Evolutionary conservation across 2,888 invertebrate species (phyloP).

Genomic region (Pelosia muscerda): DNA sequence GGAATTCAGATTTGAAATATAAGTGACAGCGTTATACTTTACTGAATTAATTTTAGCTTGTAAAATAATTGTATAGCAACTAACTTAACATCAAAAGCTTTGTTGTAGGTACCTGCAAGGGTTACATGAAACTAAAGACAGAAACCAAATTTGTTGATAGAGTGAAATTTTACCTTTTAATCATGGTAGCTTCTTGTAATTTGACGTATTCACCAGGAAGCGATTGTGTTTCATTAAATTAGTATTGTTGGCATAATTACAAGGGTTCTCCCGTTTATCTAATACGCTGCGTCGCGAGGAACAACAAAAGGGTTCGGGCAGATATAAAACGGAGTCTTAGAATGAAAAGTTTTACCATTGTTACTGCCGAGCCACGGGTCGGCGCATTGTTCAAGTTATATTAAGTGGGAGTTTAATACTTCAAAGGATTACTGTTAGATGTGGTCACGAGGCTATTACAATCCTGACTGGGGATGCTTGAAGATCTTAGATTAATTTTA

Average conservation of each 20-base stretch:
- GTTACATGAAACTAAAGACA: slow-evolving; percentile 16
- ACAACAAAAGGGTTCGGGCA: slow-evolving; percentile 71
- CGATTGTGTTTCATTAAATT: slow-evolving; percentile 61
- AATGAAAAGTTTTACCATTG: slow-evolving; percentile 81
- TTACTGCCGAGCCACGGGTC: slow-evolving; percentile 75
- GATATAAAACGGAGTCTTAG: slow-evolving; percentile 79
- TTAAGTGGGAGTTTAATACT: slow-evolving; percentile 81
- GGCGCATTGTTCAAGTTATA: slow-evolving; percentile 82
- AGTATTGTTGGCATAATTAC: slow-evolving; percentile 68
- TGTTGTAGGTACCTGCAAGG: not conserved
- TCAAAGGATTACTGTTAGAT: slow-evolving; percentile 79
- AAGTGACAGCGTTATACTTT: not conserved
- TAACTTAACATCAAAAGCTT: not conserved
- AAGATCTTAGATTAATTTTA: slow-evolving; percentile 64
- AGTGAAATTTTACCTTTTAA: slow-evolving; percentile 35
- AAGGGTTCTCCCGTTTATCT: slow-evolving; percentile 59
- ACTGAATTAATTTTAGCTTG: not conserved
- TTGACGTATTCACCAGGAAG: slow-evolving; percentile 39
- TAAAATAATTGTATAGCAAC: not conserved
- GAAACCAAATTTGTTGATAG: slow-evolving; percentile 20
- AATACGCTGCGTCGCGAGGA: slow-evolving; percentile 57
- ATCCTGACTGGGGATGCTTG: slow-evolving; percentile 56
- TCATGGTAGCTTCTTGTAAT: slow-evolving; percentile 35
- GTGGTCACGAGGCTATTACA: slow-evolving; percentile 71
- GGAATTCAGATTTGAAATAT: not conserved